phyloP scores from a whole-genome alignment of 2,888 invertebrate genomes.

The Melangyna quadrimaculata region DNA sequence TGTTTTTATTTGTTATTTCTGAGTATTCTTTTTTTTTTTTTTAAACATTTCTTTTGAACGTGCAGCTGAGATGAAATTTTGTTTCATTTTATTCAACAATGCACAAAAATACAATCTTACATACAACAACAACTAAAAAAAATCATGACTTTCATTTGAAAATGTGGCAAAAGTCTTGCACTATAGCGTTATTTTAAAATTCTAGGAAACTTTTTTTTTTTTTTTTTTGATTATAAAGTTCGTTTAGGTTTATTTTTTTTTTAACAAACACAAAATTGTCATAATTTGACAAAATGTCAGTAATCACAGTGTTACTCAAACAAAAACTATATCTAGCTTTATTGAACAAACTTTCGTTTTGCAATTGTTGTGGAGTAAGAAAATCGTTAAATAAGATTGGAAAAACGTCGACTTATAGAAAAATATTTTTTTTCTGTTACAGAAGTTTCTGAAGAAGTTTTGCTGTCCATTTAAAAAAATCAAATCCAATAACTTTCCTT shows the following conservation, averaged over 20 bases:
- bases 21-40: neutral
- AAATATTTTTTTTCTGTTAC: too few relatives aligned
- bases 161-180: slow-evolving; percentile 31
- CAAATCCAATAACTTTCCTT: too few relatives aligned
- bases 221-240: slow-evolving; percentile 48
- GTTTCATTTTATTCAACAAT: slow-evolving; percentile 20
- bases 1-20: neutral
- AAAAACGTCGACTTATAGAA: too few relatives aligned
- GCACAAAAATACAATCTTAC: neutral
- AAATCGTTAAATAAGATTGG: too few relatives aligned
- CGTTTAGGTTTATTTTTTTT: neutral
- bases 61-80: slow-evolving; percentile 65
- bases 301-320: neutral
- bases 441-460: too few relatives aligned
- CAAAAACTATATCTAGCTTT: too few relatives aligned
- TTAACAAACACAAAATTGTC: neutral
- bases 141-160: slow-evolving; percentile 56
- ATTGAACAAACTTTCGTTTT: neutral
- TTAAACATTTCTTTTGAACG: neutral
- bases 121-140: neutral
- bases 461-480: too few relatives aligned
- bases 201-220: slow-evolving; percentile 34
- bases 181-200: neutral
- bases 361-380: too few relatives aligned
- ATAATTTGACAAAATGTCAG: neutral